Conservation (phyloP, 2,797 vertebrate species). For the Chelonia mydas region DNA sequence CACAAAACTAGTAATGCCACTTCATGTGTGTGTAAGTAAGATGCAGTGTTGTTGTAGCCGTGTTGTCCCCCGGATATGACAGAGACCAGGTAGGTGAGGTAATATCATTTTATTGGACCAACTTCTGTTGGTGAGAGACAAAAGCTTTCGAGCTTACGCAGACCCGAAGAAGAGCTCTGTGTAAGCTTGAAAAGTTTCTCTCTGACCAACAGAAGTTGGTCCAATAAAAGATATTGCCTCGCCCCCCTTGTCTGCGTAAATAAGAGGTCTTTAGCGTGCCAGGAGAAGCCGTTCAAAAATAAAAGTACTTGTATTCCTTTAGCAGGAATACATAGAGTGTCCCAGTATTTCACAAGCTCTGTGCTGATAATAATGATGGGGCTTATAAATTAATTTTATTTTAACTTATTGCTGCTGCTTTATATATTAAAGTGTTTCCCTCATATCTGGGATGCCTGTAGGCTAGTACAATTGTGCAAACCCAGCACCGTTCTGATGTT, state of each 20-base stretch:
- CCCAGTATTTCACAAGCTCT: conserved; percentile 32
- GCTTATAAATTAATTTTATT: conserved; percentile 63
- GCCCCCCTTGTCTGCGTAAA: not conserved
- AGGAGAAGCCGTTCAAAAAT: not conserved
- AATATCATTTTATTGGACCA: not conserved
- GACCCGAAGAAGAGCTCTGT: not conserved
- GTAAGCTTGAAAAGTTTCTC: not conserved
- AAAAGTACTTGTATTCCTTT: conserved; percentile 51
- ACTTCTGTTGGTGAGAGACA: not conserved
- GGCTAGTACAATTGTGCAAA: not conserved
- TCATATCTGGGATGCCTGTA: conserved; percentile 6
- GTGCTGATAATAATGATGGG: not conserved
- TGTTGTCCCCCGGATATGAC: not conserved
- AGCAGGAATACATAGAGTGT: not conserved
- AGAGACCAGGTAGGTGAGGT: not conserved
- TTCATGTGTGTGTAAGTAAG: not conserved
- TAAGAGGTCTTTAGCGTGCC: conserved; percentile 1
- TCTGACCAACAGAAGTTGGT: not conserved
- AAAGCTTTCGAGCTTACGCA: not conserved
- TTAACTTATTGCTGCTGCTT: conserved; percentile 41
- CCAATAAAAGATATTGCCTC: not conserved
- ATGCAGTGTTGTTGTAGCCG: not conserved
- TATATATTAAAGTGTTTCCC: conserved; percentile 56
- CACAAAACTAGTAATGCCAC: not conserved
- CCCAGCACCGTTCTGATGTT: not conserved